Conservation (phyloP, 2,113 vertebrate species). For the Aythya baeri region DNA sequence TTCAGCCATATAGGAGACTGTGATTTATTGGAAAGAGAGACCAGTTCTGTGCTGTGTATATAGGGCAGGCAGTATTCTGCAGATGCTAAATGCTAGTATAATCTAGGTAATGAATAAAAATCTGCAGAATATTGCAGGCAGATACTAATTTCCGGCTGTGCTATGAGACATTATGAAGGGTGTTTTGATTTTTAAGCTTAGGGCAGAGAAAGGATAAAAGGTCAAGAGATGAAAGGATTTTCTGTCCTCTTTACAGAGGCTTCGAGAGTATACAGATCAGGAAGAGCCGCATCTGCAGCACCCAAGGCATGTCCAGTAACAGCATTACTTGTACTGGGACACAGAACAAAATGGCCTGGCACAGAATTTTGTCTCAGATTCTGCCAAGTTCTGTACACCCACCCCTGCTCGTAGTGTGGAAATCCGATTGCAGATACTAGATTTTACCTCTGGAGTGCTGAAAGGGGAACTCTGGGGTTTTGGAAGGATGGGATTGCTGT, state of each 20-base stretch:
- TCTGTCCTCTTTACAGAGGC: background rate
- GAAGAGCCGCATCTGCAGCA: background rate
- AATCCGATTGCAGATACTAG: background rate
- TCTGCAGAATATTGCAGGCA: background rate
- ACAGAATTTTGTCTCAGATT: background rate
- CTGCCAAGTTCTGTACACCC: background rate
- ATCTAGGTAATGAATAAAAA: background rate
- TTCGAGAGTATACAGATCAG: background rate
- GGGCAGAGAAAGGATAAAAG: background rate
- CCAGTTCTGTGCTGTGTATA: background rate
- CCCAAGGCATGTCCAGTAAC: background rate
- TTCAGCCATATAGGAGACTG: background rate
- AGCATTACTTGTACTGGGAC: background rate
- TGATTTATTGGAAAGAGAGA: background rate
- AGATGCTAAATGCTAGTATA: background rate
- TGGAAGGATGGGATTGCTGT: background rate
- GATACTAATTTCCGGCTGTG: background rate
- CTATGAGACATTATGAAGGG: background rate
- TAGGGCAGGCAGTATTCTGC: background rate
- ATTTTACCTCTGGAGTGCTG: background rate
- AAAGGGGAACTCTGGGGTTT: background rate
- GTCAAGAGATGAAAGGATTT: background rate
- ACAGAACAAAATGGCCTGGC: background rate
- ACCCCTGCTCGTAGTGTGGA: background rate
- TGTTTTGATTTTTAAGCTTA: background rate